Evolutionary conservation across 2,797 vertebrate species (phyloP), one percentile per base, ranked within the genome.

Genomic region (Orientallactaga sibirica): DNA sequence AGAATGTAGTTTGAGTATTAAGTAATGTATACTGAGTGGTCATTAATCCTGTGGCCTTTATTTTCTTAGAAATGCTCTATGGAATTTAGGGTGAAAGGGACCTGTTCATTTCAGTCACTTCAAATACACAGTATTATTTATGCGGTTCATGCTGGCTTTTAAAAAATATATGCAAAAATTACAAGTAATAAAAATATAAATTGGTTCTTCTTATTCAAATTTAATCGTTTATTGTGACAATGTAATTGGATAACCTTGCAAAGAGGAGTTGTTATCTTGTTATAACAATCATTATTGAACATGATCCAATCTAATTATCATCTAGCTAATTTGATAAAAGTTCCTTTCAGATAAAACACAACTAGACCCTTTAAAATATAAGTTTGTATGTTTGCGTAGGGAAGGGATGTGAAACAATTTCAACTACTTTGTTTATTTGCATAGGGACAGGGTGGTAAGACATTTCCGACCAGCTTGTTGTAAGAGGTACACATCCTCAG

Each of bases 401-500:
- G 48, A 48, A 48, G 48, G 48, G 48, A 48, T 48, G 48, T 48
- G 48, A 48, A 10, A 48, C 48, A 48, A 7, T 48, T 48, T 10
- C 7, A 48, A 48, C 48, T 86, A 68, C 48, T 75, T 97, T 76
- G 12, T 85, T 85, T 83, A 18, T n/a, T 86, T 90, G 9, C 18
- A 14, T 43, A 18, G 0, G 6, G 5, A 15, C 9, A 37, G 64
- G 62, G 86, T 95, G 83, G 91, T n/a, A 61, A 9, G 62, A 22
- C 92, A 89, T 94, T 97, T 95, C 80, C 70, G 96, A 68, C 5
- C 33, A 77, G 33, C 37, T 80, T 91, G 97, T 86, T 94, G 97
- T 96, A 91, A 48, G 74, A 68, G 96, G 66, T 19, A 93, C 18
- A 97, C 68, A 92, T 62, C 77, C 93, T 41, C 61, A 73, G 66